phyloP scores from a whole-genome alignment of 1,140 invertebrate genomes.

The Maconellicoccus hirsutus region DNA sequence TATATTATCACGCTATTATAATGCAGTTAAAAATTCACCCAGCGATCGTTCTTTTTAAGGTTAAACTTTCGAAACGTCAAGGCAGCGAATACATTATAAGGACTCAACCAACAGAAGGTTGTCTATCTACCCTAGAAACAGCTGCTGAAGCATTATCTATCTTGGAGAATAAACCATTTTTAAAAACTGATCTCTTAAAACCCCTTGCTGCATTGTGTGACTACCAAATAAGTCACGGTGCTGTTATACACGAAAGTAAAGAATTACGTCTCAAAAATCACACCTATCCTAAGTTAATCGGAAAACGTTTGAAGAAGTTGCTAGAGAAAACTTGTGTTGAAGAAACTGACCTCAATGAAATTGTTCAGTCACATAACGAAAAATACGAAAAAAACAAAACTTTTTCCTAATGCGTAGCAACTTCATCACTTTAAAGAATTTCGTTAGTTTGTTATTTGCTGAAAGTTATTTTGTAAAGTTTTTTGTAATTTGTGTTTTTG shows the following conservation, averaged over 20 bases:
- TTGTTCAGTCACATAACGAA: neutral
- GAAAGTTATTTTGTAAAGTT: too few relatives aligned
- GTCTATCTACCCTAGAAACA: constrained; percentile 82
- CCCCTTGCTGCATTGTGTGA: constrained; percentile 73
- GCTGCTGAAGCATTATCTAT: constrained; percentile 68
- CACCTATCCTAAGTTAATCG: constrained; percentile 68
- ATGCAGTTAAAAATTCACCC: neutral
- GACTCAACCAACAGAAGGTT: constrained; percentile 82
- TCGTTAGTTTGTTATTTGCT: too few relatives aligned
- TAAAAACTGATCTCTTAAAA: constrained; percentile 54
- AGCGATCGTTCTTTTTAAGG: constrained; percentile 32
- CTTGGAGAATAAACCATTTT: constrained; percentile 54
- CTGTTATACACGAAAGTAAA: constrained; percentile 84
- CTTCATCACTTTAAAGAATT: too few relatives aligned
- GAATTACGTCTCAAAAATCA: constrained; percentile 77
- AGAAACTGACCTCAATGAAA: neutral
- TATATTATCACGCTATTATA: neutral
- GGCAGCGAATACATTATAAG: constrained; percentile 81
- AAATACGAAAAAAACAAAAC: constrained; percentile 11
- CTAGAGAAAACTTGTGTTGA: neutral
- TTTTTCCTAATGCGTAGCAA: too few relatives aligned
- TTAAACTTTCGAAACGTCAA: constrained; percentile 58
- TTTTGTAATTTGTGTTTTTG: too few relatives aligned
- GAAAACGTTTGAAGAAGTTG: constrained; percentile 46
- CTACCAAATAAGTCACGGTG: constrained; percentile 77